phyloP scores from a whole-genome alignment of 2,797 vertebrate genomes.

The Lateolabrax maculatus region DNA sequence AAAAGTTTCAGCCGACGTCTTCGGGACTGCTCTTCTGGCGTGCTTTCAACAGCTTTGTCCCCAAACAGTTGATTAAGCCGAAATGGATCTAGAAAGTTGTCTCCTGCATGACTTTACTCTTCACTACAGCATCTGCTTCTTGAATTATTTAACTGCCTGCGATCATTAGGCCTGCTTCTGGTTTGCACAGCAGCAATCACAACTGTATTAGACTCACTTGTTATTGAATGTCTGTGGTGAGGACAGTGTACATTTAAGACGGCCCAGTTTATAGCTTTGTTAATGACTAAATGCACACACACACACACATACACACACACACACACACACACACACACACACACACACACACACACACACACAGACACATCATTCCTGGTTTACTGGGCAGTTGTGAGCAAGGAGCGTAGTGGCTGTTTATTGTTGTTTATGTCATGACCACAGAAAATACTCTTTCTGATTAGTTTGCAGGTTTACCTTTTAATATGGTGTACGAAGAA shows the following conservation, averaged over 20 bases:
- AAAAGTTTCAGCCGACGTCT: slow-evolving; percentile 51
- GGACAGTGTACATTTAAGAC: slow-evolving; percentile 4
- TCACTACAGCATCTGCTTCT: slow-evolving; percentile 57
- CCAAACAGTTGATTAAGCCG: slow-evolving; percentile 31
- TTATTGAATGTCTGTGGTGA: slow-evolving; percentile 28
- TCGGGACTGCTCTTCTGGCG: neutral
- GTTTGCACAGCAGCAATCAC: slow-evolving; percentile 47
- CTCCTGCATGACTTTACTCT: slow-evolving; percentile 52
- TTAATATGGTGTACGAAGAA: too few relatives aligned
- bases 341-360: too few relatives aligned
- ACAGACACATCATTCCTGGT: neutral
- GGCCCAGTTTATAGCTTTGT: slow-evolving; percentile 15
- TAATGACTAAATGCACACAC: slow-evolving; percentile 1
- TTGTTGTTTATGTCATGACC: neutral
- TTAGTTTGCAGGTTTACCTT: slow-evolving; percentile 7
- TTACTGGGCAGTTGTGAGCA: neutral
- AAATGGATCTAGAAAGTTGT: slow-evolving; percentile 42
- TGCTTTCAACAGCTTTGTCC: slow-evolving; percentile 47
- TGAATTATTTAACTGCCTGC: slow-evolving; percentile 76
- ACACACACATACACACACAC: slow-evolving; percentile 4
- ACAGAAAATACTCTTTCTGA: neutral
- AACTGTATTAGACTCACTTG: slow-evolving; percentile 23
- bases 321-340: neutral
- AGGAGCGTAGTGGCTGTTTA: neutral
- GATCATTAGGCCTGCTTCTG: slow-evolving; percentile 65